phyloP scores from a whole-genome alignment of 2,888 invertebrate species.

The Amphimallon solstitiale region DNA sequence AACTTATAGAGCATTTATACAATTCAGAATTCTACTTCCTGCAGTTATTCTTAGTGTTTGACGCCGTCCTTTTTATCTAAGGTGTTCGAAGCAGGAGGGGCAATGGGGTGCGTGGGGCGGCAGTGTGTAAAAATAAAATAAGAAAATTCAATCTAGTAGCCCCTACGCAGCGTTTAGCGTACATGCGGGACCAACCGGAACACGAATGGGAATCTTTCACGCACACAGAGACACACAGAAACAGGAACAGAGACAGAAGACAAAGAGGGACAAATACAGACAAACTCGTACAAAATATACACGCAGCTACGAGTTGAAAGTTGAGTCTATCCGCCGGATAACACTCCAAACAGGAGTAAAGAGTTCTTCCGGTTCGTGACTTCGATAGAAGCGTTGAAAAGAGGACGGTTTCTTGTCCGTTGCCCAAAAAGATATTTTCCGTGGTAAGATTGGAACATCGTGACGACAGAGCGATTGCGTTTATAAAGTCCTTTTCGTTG shows the following conservation, averaged over 20 bases:
- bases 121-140: constrained; percentile 63
- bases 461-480: too few species aligned
- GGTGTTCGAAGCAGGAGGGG: constrained; percentile 37
- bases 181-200: constrained; percentile 49
- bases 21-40: too few species aligned
- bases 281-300: not conserved
- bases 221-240: not conserved
- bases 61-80: constrained; percentile 45
- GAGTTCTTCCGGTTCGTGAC: constrained; percentile 31
- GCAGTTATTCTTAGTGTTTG: constrained; percentile 9
- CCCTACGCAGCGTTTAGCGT: constrained; percentile 60
- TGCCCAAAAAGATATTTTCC: not conserved
- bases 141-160: constrained; percentile 64
- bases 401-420: not conserved
- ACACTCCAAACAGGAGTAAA: constrained; percentile 19
- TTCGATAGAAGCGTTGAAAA: constrained; percentile 13
- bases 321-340: constrained; percentile 11
- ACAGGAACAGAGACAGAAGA: not conserved
- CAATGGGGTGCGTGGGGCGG: constrained; percentile 50
- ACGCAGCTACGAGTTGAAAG: not conserved
- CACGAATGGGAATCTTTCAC: constrained; percentile 27
- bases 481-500: too few species aligned
- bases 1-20: too few species aligned
- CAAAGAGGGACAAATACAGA: not conserved
- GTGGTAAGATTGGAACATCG: too few species aligned